These are phyloP conservation scores for Nesogale talazaci DNA, from an alignment of 2,113 vertebrate genomes.

Conservation along the genomic window DNA sequence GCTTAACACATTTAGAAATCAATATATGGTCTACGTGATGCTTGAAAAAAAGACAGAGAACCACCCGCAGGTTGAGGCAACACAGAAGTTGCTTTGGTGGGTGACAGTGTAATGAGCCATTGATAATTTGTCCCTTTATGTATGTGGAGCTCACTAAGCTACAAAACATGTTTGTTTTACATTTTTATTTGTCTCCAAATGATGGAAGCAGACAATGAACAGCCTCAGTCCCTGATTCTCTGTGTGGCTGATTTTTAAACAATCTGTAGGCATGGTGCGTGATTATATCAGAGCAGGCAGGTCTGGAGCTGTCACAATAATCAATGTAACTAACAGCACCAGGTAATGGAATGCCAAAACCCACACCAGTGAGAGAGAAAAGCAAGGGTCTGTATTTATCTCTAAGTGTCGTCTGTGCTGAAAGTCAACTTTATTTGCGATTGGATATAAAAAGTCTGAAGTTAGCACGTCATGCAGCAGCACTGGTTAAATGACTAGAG, in stretches of 20 bases:
- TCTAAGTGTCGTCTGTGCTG: constrained; percentile 81
- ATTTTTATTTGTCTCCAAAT: constrained; percentile 69
- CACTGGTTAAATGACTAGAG: constrained; percentile 79
- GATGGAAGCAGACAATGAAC: constrained; percentile 80
- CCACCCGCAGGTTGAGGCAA: constrained; percentile 83
- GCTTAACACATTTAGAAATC: constrained; percentile 43
- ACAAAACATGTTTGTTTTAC: constrained; percentile 72
- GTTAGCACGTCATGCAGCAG: constrained; percentile 81
- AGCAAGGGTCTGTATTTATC: constrained; percentile 69
- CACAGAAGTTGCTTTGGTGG: constrained; percentile 67
- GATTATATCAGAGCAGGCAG: constrained; percentile 85
- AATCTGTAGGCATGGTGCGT: constrained; percentile 74
- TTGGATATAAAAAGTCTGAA: constrained; percentile 78
- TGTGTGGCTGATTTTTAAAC: constrained; percentile 79
- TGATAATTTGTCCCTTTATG: constrained; percentile 80
- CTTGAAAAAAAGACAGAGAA: constrained; percentile 63
- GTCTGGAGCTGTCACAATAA: constrained; percentile 87
- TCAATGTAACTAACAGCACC: constrained; percentile 82
- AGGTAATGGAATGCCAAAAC: constrained; percentile 83
- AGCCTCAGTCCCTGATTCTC: constrained; percentile 77
- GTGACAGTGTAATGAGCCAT: constrained; percentile 72
- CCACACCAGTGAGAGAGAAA: constrained; percentile 79
- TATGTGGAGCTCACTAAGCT: constrained; percentile 76
- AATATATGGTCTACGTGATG: constrained; percentile 60
- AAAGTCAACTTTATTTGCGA: constrained; percentile 74